phyloP scores from a whole-genome alignment of 1,140 invertebrate species.

The Atta texana region DNA sequence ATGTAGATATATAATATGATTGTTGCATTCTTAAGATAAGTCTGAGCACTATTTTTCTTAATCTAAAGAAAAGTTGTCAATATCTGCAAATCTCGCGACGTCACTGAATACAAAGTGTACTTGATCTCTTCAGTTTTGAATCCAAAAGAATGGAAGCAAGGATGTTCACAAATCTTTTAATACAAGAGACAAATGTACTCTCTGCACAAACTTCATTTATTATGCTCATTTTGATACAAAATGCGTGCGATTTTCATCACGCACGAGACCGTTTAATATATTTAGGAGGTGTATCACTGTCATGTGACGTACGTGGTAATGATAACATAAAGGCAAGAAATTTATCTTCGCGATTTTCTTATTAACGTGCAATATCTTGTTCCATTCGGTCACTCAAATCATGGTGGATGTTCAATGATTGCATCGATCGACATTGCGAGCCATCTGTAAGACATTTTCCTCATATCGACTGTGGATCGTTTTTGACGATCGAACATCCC shows the following conservation, averaged over 20 bases:
- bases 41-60: background rate
- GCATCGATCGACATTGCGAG: background rate
- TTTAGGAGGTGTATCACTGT: background rate
- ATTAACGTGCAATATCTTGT: background rate
- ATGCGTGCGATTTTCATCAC: slow-evolving; percentile 30
- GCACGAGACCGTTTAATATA: background rate
- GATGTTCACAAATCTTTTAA: background rate
- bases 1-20: background rate
- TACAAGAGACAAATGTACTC: background rate
- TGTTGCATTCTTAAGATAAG: background rate
- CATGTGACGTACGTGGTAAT: slow-evolving; percentile 1
- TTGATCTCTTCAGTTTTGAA: background rate
- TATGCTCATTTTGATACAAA: background rate
- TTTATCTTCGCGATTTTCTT: slow-evolving; percentile 29
- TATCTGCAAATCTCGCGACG: background rate
- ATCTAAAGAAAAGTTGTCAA: background rate
- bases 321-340: background rate
- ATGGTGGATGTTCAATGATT: slow-evolving; percentile 9
- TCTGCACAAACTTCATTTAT: background rate
- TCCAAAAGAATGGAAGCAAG: background rate
- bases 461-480: background rate
- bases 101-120: background rate
- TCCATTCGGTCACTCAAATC: slow-evolving; percentile 3
- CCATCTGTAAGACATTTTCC: background rate
- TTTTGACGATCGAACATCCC: slow-evolving; percentile 25